Evolutionary conservation across 2,113 vertebrate genomes (phyloP), one percentile per base, ranked within the genome.

Genomic region (Dascyllus trimaculatus): DNA sequence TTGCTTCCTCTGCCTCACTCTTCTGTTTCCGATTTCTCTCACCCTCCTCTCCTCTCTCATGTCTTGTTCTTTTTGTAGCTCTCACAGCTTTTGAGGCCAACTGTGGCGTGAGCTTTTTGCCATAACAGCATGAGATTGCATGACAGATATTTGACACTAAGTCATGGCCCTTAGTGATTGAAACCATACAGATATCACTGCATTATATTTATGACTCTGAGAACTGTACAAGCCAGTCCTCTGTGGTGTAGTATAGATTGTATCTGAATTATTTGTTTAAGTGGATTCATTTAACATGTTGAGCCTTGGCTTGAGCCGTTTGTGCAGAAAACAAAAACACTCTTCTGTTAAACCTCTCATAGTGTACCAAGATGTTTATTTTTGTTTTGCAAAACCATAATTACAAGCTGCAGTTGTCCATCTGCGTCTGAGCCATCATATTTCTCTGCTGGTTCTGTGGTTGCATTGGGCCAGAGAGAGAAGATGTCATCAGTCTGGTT

Each of bases 321-420:
- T 17, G 17, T 15, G 5, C 15, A 26, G 40, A 11, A 45, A 68
- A 68, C 2, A 5, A 11, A 46, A 29, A 71, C 2, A 5, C 38
- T 58, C 35, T n/a, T 40, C 25, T 62, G 46, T 73, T 67, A 14
- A 75, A 65, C 4, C 60, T 35, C n/a, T 49, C 62, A 57, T 75
- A 65, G 10, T 68, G 11, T 52, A 45, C 24, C 18, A 18, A 57
- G 13, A 67, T 15, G 51, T 26, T 71, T 71, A 78, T 88, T 87
- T 83, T 60, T 62, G 35, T 68, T 80, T 75, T 66, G 17, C 57
- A 43, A 87, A 89, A 78, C 71, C 80, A 86, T 74, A 90, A 91
- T 92, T 89, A 82, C 59, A 88, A 79, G 46, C 53, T 84, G 54
- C 51, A 70, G 80, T 38, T 72, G 45, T 62, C 74, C 24, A 29